Base-by-base conservation (phyloP, 2,888 invertebrate genomes). In the Strigamia transsilvanica region DNA sequence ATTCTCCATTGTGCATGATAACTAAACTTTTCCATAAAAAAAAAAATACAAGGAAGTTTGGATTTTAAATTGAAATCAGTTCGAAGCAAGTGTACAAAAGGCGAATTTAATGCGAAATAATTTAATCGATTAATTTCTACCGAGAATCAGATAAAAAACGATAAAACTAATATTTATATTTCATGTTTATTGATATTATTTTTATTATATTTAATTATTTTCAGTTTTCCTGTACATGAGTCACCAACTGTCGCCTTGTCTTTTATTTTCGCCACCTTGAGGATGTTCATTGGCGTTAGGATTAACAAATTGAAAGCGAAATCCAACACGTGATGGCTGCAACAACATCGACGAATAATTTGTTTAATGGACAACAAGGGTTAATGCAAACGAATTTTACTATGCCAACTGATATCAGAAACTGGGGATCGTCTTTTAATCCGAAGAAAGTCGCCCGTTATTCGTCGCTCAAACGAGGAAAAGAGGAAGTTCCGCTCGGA, bases 391-490 rank as follows among this genome's bases (percentile, higher is more conserved):
- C 51, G 10, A 51, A 51, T n/a, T 51, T 73, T 32, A 9, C 73
- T 10, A n/a, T 32, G 73, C 23, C 34, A 4, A 79, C 79, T 15
- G 13, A 13, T 15, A 12, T 41, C 10, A 38, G 38, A 3, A 79
- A 79, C 13, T 81, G 81, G 81, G 38, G 23, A 7, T 38, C 78
- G n/a, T 38, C 73, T 9, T 80, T 83, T 34, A 66, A 80, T 51
- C 83, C 83, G 12, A 66, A 79, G 56, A 83, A 93, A 87, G 91
- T 94, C 79, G 90, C 94, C 84, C 91, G 94, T 84, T 93, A 93
- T 85, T 94, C 94, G 34, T 92, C 92, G 46, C 89, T 94, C 85
- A 94, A 94, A 87, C 91, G 94, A 87, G 94, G 94, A 85, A 91
- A 92, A 87, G 94, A 94, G 86, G 92, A 93, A 85, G 91, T 84